These are phyloP conservation scores for Grantiella picta DNA, from an alignment of 2,113 vertebrate genomes.

Conservation along the genomic window DNA sequence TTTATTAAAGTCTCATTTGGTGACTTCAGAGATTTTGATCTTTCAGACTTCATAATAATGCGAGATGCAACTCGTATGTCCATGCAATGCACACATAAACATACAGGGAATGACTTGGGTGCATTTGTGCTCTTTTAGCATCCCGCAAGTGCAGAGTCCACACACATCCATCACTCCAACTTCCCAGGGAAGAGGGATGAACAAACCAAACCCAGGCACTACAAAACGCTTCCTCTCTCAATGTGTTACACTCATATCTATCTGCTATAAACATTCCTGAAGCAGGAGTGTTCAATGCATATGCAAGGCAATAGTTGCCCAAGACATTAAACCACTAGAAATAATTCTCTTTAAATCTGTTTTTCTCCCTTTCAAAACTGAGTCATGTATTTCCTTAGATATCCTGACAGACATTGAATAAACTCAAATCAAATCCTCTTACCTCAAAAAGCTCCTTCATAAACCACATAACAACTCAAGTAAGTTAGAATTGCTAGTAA, in stretches of 20 bases:
- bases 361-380: neutral
- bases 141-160: neutral
- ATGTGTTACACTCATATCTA: neutral
- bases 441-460: neutral
- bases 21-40: neutral
- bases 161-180: neutral
- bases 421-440: neutral
- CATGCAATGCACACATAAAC: neutral
- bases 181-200: neutral
- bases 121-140: neutral
- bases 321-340: neutral
- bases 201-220: neutral
- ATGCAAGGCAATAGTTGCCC: neutral
- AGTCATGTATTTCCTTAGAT: neutral
- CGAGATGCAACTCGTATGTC: accelerated
- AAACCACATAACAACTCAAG: neutral
- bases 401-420: neutral
- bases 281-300: neutral
- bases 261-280: neutral
- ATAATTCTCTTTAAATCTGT: neutral
- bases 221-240: neutral
- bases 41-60: neutral
- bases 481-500: neutral
- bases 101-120: neutral
- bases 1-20: neutral